Base-by-base conservation (phyloP, 2,113 vertebrate genomes). In the Equus quagga region DNA sequence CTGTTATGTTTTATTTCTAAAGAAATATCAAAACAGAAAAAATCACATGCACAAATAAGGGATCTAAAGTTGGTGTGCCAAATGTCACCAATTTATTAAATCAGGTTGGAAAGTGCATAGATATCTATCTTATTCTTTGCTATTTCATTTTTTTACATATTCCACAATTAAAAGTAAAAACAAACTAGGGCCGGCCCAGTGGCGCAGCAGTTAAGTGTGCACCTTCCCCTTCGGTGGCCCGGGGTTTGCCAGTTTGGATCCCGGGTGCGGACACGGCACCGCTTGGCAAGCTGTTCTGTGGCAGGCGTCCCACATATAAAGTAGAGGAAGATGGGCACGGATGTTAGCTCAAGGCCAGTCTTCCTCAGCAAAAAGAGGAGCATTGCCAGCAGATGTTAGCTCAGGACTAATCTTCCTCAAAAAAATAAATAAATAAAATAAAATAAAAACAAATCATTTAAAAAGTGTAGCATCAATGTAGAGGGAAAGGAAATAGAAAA, bases 91-190 rank as follows among this genome's bases (percentile, higher is more conserved):
- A 49, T 31, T 56, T 67, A 76, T 89, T 90, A 73, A 62, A 62
- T 26, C 44, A 79, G 17, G 2, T 24, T 58, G 15, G 24, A 6
- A 4, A 70, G 0, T 64, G 0, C 36, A 75, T 14, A 83, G 10
- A 21, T 46, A 60, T 46, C 24, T 69, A 6, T 4, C 15, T 73
- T 70, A 13, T 23, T 85, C 4, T 41, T 84, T 56, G n/a, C 33
- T 76, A 58, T 80, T 87, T 72, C 13, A 72, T 18, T 31, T 80
- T 80, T 49, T 82, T 11, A 49, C 86, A 58, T 60, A 56, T 69
- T 65, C 18, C 49, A 81, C 13, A 95, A 85, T 60, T 96, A 72
- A 78, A 87, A 94, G 28, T 51, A 46, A 62, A 96, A 93, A 33
- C 21, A 84, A 72, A 67, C 36, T 41, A 41, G 36, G 36, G 36